Evolutionary conservation across 2,797 vertebrate species (phyloP), one percentile per base, ranked within the genome.

Genomic region (Perodicticus potto): DNA sequence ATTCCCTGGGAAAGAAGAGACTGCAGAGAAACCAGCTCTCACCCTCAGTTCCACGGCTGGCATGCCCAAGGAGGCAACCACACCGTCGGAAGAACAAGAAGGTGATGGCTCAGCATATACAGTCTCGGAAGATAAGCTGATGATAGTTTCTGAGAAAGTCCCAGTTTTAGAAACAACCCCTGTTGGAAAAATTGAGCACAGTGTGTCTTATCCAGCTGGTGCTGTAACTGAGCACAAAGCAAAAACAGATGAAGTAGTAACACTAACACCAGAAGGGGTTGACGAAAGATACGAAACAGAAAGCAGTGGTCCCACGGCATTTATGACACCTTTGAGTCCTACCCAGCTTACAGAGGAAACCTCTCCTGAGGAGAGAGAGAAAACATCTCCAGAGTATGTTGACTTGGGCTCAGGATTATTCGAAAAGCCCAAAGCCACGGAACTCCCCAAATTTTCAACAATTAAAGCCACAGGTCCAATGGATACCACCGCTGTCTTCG

Each of bases 341-440:
- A 97, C 95, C 91, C 94, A 40, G 67, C 29, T 92, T 32, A 86
- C 43, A 57, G 93, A 96, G 63, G 96, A 97, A 95, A 94, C 90
- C 45, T 89, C 81, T 69, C 55, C 94, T 27, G 45, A 83, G 81
- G 61, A 85, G 77, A 91, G 93, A 93, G 89, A 97, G 67, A 92
- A 86, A 91, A 73, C 95, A 86, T 88, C 97, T 76, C 77, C 97
- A 95, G 96, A 95, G 83, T 96, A 97, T 4, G 83, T n/a, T 88
- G 77, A 93, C n/a, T 96, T 98, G 98, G 98, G 98, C 20, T 99
- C 98, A 85, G 98, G 98, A 93, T 86, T 97, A 89, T 97, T 97
- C 12, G 98, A 98, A 95, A 98, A 97, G 49, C 89, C 95, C 57
- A 84, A 89, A 97, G 91, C 95, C 93, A 97, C 93, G 34, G 95